Evolutionary conservation across 2,888 invertebrate species (phyloP), one percentile per base, ranked within the genome.

Genomic region (Lathronympha strigana): DNA sequence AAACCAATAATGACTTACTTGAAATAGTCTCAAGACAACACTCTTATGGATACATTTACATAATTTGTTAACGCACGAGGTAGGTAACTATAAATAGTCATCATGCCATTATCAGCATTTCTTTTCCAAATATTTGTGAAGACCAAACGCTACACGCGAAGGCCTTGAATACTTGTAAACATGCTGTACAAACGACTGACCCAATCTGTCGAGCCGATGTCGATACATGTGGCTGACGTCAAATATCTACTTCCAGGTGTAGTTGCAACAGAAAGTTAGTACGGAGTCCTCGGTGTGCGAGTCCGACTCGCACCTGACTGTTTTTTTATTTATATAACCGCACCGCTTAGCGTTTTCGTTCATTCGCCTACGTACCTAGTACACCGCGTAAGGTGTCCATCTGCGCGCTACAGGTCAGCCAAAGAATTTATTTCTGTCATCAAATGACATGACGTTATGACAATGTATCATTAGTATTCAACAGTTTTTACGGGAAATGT

Each of bases 51-150:
- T n/a, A 33, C 50, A 23, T 63, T 50, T 63, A 50, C 50, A 33
- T 51, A 57, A 57, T 57, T 25, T 40, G 25, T 50, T 58, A 43
- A 4, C 25, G 36, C 53, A 43, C 36, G 11, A n/a, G 36, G 19
- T 53, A n/a, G 21, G 17, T 6, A 49, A 21, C 38, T 55, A 40
- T 40, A 58, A 51, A 33, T 51, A 61, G 31, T 28, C 15, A 19
- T 50, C 58, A 57, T 63, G 40, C 63, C 63, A 63, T 57, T 63
- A 43, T 58, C 31, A 63, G 43, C n/a, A 45, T 51, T 36, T 31
- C 17, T 63, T 47, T 63, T 55, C 25, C 45, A 55, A 47, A 60
- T 45, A 45, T 45, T 64, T 60, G 23, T 33, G 13, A 36, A 19
- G 36, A 17, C 13, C 47, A 38, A 55, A n/a, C 47, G 36, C 9